Evolutionary conservation across 1,140 invertebrate genomes (phyloP).

Genomic region (Zaprionus ghesquierei): DNA sequence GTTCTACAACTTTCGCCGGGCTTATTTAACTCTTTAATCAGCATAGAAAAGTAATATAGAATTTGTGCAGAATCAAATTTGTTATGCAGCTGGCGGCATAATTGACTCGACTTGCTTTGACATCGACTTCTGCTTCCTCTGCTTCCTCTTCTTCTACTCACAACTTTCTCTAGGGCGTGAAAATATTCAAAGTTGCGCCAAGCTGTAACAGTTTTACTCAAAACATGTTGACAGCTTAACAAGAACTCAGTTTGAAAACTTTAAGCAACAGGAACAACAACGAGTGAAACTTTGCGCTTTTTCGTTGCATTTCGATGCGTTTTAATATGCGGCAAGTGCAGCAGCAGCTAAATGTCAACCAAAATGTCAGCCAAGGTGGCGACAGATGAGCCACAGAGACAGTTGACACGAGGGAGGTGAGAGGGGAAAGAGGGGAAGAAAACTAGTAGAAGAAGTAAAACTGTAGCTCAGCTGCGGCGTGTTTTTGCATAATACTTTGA

Average conservation of each 20-base stretch:
- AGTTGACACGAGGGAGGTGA: neutral
- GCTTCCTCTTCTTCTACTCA: neutral
- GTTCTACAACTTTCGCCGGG: neutral
- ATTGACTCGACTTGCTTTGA: neutral
- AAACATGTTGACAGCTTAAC: conserved; percentile 77
- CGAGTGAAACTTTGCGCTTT: conserved; percentile 46
- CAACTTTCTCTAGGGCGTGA: neutral
- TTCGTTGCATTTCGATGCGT: conserved; percentile 56
- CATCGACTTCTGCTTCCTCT: neutral
- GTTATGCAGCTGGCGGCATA: neutral
- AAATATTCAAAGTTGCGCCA: conserved; percentile 53
- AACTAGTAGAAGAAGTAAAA: neutral
- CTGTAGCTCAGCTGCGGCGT: conserved; percentile 13
- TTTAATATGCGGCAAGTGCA: conserved; percentile 62
- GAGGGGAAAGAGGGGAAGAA: too few relatives aligned
- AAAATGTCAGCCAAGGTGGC: conserved; percentile 45
- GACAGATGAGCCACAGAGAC: neutral
- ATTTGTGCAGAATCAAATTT: neutral
- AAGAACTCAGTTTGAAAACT: conserved; percentile 49
- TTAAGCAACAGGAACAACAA: conserved; percentile 52
- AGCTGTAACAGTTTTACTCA: conserved; percentile 65
- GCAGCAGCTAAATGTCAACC: conserved; percentile 42
- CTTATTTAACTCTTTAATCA: neutral
- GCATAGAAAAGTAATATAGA: neutral
- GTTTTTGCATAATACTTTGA: conserved; percentile 67